A percentile compares a stretch with the other conserved stretches of the same genome.
Conservation (phyloP, 2,888 invertebrate genomes). For the Tanaodytes sp. region DNA sequence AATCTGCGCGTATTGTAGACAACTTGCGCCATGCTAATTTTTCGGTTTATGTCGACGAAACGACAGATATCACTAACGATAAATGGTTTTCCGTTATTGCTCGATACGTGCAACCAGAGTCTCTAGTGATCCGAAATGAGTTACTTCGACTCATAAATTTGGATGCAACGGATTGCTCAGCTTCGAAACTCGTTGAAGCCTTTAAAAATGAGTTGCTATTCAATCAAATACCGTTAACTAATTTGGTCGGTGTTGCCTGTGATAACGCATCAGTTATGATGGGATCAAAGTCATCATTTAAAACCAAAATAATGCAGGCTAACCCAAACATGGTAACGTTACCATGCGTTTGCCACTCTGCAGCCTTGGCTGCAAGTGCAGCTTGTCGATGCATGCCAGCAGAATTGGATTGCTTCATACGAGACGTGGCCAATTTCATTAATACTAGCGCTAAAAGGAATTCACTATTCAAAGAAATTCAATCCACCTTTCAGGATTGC, state of each 20-base stretch:
- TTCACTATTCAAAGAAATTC: not conserved
- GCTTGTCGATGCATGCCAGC: not conserved
- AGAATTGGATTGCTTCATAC: not conserved
- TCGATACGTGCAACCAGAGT: not conserved
- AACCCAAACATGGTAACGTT: not conserved
- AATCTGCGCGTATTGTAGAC: not conserved
- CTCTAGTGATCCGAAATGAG: not conserved
- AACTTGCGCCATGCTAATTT: not conserved
- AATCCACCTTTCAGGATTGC: not conserved
- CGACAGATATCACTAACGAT: not conserved
- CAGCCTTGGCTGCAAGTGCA: not conserved
- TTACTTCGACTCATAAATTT: not conserved
- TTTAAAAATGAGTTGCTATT: not conserved
- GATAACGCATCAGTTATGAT: conserved; percentile 1
- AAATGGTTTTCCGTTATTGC: not conserved
- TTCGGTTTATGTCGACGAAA: not conserved
- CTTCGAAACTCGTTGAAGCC: not conserved
- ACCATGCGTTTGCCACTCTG: not conserved
- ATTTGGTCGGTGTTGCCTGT: not conserved
- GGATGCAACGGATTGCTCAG: not conserved
- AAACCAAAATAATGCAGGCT: not conserved
- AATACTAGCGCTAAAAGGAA: not conserved
- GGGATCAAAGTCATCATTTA: not conserved
- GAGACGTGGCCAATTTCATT: not conserved
- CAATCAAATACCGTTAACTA: not conserved